phyloP scores from a whole-genome alignment of 2,113 vertebrate species.

The Myrmecobius fasciatus region DNA sequence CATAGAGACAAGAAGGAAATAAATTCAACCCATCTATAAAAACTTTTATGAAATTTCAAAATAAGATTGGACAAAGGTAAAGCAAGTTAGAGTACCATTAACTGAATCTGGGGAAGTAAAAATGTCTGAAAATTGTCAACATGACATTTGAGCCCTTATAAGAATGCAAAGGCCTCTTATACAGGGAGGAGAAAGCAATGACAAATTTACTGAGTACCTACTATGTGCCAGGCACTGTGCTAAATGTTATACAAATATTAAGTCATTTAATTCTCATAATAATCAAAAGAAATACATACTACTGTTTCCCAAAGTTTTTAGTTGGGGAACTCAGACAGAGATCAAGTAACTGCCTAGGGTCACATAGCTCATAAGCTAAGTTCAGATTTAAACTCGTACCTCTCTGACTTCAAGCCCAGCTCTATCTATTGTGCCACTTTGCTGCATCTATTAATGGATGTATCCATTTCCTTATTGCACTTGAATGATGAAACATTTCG shows the following conservation, averaged over 20 bases:
- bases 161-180: background rate
- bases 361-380: background rate
- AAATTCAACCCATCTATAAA: background rate
- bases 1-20: background rate
- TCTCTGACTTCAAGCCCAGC: background rate
- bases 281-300: background rate
- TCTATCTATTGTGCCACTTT: background rate
- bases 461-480: background rate
- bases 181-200: background rate
- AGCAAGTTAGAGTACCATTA: background rate
- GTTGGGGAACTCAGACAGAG: background rate
- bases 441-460: background rate
- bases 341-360: background rate
- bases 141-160: background rate
- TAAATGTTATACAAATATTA: background rate
- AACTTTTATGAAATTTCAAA: constrained; percentile 36
- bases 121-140: background rate
- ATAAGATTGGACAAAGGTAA: background rate
- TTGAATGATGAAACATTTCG: background rate
- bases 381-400: background rate
- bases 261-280: background rate
- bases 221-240: background rate
- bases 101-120: background rate
- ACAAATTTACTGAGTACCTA: background rate
- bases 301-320: background rate